phyloP scores from a whole-genome alignment of 1,140 invertebrate species.

The Dinothrombium tinctorium region DNA sequence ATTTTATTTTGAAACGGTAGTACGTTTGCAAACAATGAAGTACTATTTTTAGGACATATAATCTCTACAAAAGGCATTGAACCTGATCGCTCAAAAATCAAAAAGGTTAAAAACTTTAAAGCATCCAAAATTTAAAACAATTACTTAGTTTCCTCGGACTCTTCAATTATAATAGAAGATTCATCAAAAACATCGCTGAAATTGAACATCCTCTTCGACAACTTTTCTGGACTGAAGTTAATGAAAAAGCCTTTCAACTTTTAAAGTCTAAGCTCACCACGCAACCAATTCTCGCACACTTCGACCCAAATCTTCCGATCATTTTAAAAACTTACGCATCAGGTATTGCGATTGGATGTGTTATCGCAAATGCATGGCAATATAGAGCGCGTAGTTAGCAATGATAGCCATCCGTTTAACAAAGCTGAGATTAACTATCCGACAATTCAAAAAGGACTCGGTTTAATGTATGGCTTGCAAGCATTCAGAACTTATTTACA shows the following conservation, averaged over 20 bases:
- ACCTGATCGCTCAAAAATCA: conserved; percentile 5
- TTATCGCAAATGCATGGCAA: conserved; percentile 7
- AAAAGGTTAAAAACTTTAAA: conserved; percentile 12
- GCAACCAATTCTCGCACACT: background rate
- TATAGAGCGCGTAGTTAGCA: background rate
- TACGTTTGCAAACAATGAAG: conserved; percentile 5
- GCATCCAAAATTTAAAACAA: conserved; percentile 10
- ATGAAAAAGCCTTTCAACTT: conserved; percentile 7
- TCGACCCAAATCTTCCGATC: background rate
- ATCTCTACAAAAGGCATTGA: conserved; percentile 7
- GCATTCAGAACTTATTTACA: conserved; percentile 11
- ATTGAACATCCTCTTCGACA: conserved; percentile 18
- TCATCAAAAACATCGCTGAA: conserved; percentile 17
- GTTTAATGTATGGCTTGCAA: conserved; percentile 10
- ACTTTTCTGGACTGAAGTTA: conserved; percentile 10
- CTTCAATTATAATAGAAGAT: conserved; percentile 10
- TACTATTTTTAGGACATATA: conserved; percentile 9
- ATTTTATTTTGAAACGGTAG: too few species aligned
- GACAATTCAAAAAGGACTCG: conserved; percentile 12
- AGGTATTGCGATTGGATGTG: conserved; percentile 9
- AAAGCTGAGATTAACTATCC: conserved; percentile 7
- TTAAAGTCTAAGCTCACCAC: background rate
- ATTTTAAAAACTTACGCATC: background rate
- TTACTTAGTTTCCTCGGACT: conserved; percentile 12
- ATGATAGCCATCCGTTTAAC: conserved; percentile 1